Evolutionary conservation across 2,113 vertebrate species (phyloP).

Genomic region (Dromas ardeola): DNA sequence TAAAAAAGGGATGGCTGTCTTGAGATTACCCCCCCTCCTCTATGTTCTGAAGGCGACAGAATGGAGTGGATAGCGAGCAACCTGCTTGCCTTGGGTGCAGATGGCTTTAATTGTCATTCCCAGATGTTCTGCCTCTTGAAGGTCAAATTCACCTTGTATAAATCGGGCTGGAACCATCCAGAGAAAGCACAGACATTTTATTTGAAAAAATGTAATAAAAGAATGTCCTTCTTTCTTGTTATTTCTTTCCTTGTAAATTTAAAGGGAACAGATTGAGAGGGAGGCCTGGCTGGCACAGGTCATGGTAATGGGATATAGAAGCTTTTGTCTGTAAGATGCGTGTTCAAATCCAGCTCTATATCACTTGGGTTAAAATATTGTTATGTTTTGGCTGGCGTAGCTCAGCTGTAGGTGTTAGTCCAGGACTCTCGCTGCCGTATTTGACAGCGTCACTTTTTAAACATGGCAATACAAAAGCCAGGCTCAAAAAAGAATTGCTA

Average conservation of each 20-base stretch:
- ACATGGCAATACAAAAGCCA: background rate
- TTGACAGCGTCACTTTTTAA: background rate
- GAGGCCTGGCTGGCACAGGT: slow-evolving; percentile 37
- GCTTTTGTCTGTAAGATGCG: background rate
- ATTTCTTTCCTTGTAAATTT: slow-evolving; percentile 61
- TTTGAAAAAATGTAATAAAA: slow-evolving; percentile 70
- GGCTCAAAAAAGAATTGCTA: background rate
- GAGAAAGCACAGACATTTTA: slow-evolving; percentile 66
- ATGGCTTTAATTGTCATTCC: slow-evolving; percentile 77
- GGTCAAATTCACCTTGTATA: slow-evolving; percentile 78
- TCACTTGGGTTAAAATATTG: background rate
- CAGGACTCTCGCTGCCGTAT: background rate
- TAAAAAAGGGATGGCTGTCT: slow-evolving; percentile 72
- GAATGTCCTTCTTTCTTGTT: slow-evolving; percentile 64
- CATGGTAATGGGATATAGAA: slow-evolving; percentile 22
- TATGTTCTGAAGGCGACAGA: slow-evolving; percentile 63
- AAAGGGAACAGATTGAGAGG: slow-evolving; percentile 59
- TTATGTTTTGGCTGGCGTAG: background rate
- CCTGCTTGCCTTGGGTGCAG: slow-evolving; percentile 74
- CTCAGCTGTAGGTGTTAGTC: background rate
- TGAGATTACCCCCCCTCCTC: slow-evolving; percentile 60
- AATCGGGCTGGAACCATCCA: slow-evolving; percentile 68
- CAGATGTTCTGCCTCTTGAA: slow-evolving; percentile 77
- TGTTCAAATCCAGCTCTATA: slow-evolving; percentile 13
- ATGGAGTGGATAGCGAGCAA: slow-evolving; percentile 65